These are phyloP conservation scores for Belgica antarctica DNA, from an alignment of 2,888 invertebrate genomes.

Conservation along the genomic window DNA sequence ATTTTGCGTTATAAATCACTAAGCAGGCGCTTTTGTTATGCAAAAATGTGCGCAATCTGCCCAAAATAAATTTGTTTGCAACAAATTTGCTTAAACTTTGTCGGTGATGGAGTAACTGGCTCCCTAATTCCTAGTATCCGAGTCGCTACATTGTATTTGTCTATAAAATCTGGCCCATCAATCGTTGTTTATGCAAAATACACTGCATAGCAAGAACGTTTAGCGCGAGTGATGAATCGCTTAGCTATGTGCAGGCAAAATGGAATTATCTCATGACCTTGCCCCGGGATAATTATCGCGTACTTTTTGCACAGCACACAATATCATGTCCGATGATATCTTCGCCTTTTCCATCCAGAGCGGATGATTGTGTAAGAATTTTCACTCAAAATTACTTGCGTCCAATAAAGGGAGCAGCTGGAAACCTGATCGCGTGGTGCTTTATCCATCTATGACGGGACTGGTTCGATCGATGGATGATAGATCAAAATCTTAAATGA, in stretches of 20 bases:
- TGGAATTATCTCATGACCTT: conserved; percentile 45
- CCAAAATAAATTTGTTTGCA: conserved; percentile 1
- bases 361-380: not conserved
- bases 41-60: conserved; percentile 10
- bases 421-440: not conserved
- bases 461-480: conserved; percentile 25
- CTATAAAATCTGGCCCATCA: not conserved
- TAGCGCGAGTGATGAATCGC: conserved; percentile 10
- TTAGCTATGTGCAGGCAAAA: conserved; percentile 28
- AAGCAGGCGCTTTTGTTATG: conserved; percentile 19
- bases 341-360: not conserved
- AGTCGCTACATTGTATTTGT: not conserved
- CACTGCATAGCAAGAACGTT: not conserved
- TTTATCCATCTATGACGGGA: conserved; percentile 28
- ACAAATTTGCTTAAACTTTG: not conserved
- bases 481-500: conserved; percentile 26
- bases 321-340: conserved; percentile 19
- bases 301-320: conserved; percentile 4
- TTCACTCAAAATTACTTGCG: not conserved
- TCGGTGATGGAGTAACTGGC: conserved; percentile 8
- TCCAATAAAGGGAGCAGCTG: not conserved
- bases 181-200: not conserved
- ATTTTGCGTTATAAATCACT: conserved; percentile 37
- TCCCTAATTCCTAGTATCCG: not conserved
- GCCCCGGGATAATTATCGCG: conserved; percentile 43